Percentiles rank a stretch among this genome's conserved stretches.
phyloP scores from a whole-genome alignment of 2,888 invertebrate genomes.

The Psylliodes chrysocephalus region DNA sequence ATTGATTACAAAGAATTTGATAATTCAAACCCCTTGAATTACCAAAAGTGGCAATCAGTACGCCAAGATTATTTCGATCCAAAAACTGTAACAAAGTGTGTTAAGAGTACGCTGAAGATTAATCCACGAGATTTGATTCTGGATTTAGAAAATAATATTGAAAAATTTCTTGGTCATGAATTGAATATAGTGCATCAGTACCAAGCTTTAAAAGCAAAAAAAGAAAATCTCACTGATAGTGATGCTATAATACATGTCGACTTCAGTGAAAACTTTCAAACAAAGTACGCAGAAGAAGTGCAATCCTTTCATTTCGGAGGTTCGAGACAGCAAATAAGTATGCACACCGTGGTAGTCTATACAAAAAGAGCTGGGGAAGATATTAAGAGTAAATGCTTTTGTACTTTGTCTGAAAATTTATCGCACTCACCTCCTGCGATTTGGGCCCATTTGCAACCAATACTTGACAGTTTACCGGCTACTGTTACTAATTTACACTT shows the following conservation, averaged over 20 bases:
- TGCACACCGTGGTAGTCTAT: constrained; percentile 15
- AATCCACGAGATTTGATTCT: constrained; percentile 14
- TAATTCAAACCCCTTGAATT: too few relatives aligned
- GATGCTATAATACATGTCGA: constrained; percentile 42
- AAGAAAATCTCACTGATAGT: constrained; percentile 28
- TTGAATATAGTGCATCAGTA: constrained; percentile 15
- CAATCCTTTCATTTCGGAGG: constrained; percentile 46
- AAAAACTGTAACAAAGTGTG: constrained; percentile 9
- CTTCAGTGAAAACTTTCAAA: constrained; percentile 41
- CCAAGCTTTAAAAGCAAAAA: constrained; percentile 20
- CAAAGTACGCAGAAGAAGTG: constrained; percentile 42
- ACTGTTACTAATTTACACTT: constrained; percentile 19
- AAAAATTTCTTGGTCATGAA: too few relatives aligned
- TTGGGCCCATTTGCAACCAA: constrained; percentile 24
- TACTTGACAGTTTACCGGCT: constrained; percentile 17
- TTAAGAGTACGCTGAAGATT: constrained; percentile 5
- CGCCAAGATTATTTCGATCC: constrained; percentile 6
- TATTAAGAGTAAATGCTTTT: constrained; percentile 4
- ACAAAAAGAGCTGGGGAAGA: constrained; percentile 1
- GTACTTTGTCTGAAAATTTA: constrained; percentile 12
- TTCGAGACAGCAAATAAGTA: constrained; percentile 38
- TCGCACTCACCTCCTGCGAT: constrained; percentile 24
- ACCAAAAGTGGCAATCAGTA: too few relatives aligned
- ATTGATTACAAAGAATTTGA: too few relatives aligned
- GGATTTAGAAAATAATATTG: constrained; percentile 9